Evolutionary conservation across 2,797 vertebrate genomes (phyloP), one percentile per base, ranked within the genome.

Genomic region (Leuciscus waleckii): DNA sequence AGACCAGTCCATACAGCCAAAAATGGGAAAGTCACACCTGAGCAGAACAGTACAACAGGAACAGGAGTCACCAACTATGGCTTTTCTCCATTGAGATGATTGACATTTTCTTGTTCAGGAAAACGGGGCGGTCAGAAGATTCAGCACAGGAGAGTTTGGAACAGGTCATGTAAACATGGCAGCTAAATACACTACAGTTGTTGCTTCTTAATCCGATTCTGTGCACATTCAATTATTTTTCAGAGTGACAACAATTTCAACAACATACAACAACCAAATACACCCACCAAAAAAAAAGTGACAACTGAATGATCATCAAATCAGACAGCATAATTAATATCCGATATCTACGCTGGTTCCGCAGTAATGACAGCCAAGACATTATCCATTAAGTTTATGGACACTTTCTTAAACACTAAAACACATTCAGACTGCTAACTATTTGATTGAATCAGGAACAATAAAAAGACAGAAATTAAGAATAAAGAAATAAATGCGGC

Each of bases 21-120:
- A 83, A 83, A 65, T 83, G 23, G 13, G 32, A 19, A 76, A 7
- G 81, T 75, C 71, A 83, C 58, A 75, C 71, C 32, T 75, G 71
- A 76, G 32, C 5, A 83, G 61, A 51, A 67, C 41, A 21, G 21
- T 37, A 75, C 58, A 67, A 83, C 35, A 75, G 69, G 41, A 63
- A 81, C 23, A 43, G 41, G 39, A 65, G 58, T 82, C 71, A 29
- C 32, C 13, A 9, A 23, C 21, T 49, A 26, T 21, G 16, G 58
- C 32, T 75, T 23, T 46, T 65, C 54, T 43, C 13, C 8, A 63
- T 10, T 65, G 26, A 61, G 26, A 56, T 29, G 69, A 83, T 65
- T 56, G 41, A 49, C 70, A 26, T n/a, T 74, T 63, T 26, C 29
- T 37, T 56, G 9, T 81, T 82, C 41, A 82, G 19, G 35, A 35